A percentile compares a stretch with the other conserved stretches of the same genome.
Conservation (phyloP, 2,113 vertebrate genomes). For the Ageneiosus marmoratus region DNA sequence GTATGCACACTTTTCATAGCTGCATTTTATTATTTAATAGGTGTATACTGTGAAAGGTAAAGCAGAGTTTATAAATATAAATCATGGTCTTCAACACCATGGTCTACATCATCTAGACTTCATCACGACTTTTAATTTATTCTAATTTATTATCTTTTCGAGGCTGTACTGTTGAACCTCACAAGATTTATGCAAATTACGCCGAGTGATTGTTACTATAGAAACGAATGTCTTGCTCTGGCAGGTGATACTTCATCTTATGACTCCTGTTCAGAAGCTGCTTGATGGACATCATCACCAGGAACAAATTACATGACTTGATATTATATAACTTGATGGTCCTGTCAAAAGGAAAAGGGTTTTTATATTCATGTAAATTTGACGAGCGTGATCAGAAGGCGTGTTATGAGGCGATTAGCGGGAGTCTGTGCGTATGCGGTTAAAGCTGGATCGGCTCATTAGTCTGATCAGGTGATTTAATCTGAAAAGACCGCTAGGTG, state of each 20-base stretch:
- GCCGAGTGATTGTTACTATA: background rate
- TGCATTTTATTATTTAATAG: background rate
- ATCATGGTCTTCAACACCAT: background rate
- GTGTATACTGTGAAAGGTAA: background rate
- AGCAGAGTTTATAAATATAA: background rate
- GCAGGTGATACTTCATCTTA: background rate
- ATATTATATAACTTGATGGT: background rate
- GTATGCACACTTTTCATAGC: no score
- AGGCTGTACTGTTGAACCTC: background rate
- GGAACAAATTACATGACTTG: background rate
- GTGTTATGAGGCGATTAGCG: background rate
- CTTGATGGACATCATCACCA: background rate
- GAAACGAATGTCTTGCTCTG: background rate
- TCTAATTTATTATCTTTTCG: no score
- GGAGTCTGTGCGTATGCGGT: background rate
- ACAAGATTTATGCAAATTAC: background rate
- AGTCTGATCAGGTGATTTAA: conserved; percentile 15
- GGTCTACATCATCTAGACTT: background rate
- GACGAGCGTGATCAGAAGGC: background rate
- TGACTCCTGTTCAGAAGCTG: background rate
- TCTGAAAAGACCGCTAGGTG: background rate
- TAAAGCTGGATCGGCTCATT: background rate
- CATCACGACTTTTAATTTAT: no score
- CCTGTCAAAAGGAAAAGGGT: background rate
- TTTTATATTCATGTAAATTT: background rate